Evolutionary conservation across 2,888 invertebrate species (phyloP).

Genomic region (Drosophila nr. perissopoda): DNA sequence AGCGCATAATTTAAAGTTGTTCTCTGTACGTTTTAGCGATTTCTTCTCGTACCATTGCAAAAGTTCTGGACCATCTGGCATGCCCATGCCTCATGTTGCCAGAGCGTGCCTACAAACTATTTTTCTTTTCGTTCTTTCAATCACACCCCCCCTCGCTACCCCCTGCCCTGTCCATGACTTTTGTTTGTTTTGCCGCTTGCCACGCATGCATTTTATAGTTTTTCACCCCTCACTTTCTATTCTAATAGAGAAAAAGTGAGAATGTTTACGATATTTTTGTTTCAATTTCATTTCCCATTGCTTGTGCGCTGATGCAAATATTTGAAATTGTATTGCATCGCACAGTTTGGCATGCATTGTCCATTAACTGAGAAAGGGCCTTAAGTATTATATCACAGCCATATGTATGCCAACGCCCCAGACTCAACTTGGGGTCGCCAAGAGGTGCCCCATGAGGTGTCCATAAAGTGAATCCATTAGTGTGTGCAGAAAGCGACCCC

Average conservation of each 20-base stretch:
- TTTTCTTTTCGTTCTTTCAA: conserved; percentile 22
- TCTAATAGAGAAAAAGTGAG: conserved; percentile 31
- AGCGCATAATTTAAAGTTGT: conserved; percentile 58
- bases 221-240: not conserved
- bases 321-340: conserved; percentile 13
- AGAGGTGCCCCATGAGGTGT: conserved; percentile 14
- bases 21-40: conserved; percentile 32
- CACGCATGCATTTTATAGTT: conserved; percentile 75
- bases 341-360: conserved; percentile 19
- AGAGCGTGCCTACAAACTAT: conserved; percentile 56
- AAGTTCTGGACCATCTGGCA: conserved; percentile 62
- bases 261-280: conserved; percentile 55
- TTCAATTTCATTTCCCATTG: conserved; percentile 35
- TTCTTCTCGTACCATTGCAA: conserved; percentile 34
- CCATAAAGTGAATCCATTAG: conserved; percentile 63
- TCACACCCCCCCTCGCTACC: not conserved
- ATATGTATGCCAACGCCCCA: conserved; percentile 22
- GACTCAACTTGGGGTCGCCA: conserved; percentile 16
- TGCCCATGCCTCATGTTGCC: conserved; percentile 16
- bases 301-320: conserved; percentile 48
- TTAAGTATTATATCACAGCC: conserved; percentile 25
- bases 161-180: not conserved
- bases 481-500: conserved; percentile 78
- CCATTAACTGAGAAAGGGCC: not conserved
- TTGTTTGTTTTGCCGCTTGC: conserved; percentile 54